Evolutionary conservation across 2,888 invertebrate species (phyloP).

Genomic region (Yponomeuta plumbellus): DNA sequence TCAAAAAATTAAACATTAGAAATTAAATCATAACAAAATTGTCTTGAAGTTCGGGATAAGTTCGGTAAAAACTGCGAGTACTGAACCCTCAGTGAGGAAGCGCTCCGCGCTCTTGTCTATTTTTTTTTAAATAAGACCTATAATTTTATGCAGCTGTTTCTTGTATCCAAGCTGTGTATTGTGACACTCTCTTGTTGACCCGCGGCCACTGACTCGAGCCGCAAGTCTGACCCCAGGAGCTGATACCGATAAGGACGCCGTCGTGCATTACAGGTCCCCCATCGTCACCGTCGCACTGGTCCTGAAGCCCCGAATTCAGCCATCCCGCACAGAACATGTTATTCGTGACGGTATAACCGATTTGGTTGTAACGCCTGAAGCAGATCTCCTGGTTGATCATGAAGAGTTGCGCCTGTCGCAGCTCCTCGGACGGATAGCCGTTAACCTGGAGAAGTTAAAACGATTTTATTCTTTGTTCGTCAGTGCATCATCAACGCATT

Average conservation of each 20-base stretch:
- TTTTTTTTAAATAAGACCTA: constrained; percentile 18
- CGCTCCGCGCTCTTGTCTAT: no score
- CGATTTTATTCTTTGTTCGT: no score
- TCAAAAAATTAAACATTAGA: no score
- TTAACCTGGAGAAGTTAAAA: no score
- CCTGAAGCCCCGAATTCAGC: constrained; percentile 49
- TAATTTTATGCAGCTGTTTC: constrained; percentile 30
- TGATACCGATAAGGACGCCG: constrained; percentile 40
- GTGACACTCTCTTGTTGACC: constrained; percentile 42
- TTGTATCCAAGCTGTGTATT: constrained; percentile 40
- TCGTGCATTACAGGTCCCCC: constrained; percentile 48
- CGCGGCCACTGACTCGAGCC: constrained; percentile 37
- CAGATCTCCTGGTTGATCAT: constrained; percentile 36
- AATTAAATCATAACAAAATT: no score
- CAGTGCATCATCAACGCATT: no score
- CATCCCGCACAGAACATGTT: constrained; percentile 51
- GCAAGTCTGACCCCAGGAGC: constrained; percentile 41
- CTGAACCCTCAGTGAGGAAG: no score
- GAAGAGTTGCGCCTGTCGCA: constrained; percentile 40
- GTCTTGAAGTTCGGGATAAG: no score
- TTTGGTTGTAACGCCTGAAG: constrained; percentile 30
- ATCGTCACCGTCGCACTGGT: constrained; percentile 52
- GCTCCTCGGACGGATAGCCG: constrained; percentile 30
- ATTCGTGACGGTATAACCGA: constrained; percentile 30
- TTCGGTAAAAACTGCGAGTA: no score